Base-by-base conservation (phyloP, 1,140 invertebrate genomes). In the Limonius californicus region DNA sequence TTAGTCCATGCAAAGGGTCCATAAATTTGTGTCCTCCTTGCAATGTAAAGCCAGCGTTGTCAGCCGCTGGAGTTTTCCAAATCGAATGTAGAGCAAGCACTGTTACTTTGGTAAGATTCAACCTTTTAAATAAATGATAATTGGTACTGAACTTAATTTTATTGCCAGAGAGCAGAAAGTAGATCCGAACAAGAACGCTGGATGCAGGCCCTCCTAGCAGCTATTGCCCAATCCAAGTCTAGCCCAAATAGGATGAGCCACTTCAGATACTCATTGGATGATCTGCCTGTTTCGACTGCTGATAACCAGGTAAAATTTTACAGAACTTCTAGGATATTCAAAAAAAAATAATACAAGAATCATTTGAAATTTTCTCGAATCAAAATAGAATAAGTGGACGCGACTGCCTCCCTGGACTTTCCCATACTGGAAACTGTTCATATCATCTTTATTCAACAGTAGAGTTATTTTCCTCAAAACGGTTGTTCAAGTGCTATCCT, bases 1-100 rank as follows among this genome's bases (percentile, higher is more conserved):
- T 82, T 6, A 78, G 79, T 11, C 78, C 80, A 1, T 82, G 78
- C 58, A 75, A 78, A 65, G 82, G 81, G 1, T 79, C 79, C 0
- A 76, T 83, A n/a, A 82, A 78, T 63, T 72, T 83, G 63, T 81
- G 81, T 4, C 72, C 80, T 8, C 74, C 72, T 0, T 74, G 73
- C 21, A 72, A 62, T 42, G 73, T 81, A 1, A 70, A 76, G 20
- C 77, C 76, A 2, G 70, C 69, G 1, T 54, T 66, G 1, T 69
- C 73, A 12, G 66, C 71, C 18, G 20, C 67, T 7, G 70, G 73
- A 27, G 63, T 68, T 0, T 74, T 76, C 63, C 73, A 78, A 66
- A 76, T 83, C 21, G 76, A 79, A 47, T 81, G 79, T 0, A 72
- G 80, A 63, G 76, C 77, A 16, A 76, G 78, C 59, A 75, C 76